phyloP scores from a whole-genome alignment of 2,797 vertebrate species.

The Chelon labrosus region DNA sequence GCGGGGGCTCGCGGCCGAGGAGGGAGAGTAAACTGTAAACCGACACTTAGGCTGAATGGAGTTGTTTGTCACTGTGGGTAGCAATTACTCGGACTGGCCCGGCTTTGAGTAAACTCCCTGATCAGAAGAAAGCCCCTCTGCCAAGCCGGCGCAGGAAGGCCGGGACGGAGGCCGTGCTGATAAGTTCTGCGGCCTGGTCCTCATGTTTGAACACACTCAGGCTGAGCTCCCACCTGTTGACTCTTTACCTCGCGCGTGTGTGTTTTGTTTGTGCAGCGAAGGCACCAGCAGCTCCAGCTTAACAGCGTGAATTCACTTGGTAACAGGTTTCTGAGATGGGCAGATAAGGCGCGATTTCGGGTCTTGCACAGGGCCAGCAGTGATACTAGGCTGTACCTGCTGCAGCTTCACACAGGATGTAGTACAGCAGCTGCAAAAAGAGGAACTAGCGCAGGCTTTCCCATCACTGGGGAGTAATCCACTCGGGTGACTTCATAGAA shows the following conservation, averaged over 20 bases:
- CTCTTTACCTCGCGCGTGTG: constrained; percentile 30
- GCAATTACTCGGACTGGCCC: constrained; percentile 66
- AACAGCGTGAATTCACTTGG: constrained; percentile 46
- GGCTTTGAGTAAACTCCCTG: constrained; percentile 72
- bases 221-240: constrained; percentile 74
- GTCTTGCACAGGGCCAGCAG: constrained; percentile 27
- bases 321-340: constrained; percentile 60
- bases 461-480: constrained; percentile 48
- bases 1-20: constrained; percentile 47
- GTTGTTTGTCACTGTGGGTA: constrained; percentile 76
- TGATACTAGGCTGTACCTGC: constrained; percentile 22
- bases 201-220: constrained; percentile 72
- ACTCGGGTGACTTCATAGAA: constrained; percentile 52
- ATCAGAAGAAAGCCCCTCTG: constrained; percentile 70
- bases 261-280: constrained; percentile 70
- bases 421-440: constrained; percentile 62
- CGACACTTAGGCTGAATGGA: constrained; percentile 74
- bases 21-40: constrained; percentile 67
- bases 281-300: constrained; percentile 35
- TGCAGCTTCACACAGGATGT: constrained; percentile 61
- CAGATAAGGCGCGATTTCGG: constrained; percentile 56
- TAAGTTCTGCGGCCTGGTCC: constrained; percentile 58
- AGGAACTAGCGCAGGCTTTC: constrained; percentile 53
- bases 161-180: constrained; percentile 51
- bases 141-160: constrained; percentile 29